Percentiles rank a stretch among this genome's conserved stretches.
Evolutionary conservation across 2,888 invertebrate genomes (phyloP).

Genomic region (Corythucha ciliata): DNA sequence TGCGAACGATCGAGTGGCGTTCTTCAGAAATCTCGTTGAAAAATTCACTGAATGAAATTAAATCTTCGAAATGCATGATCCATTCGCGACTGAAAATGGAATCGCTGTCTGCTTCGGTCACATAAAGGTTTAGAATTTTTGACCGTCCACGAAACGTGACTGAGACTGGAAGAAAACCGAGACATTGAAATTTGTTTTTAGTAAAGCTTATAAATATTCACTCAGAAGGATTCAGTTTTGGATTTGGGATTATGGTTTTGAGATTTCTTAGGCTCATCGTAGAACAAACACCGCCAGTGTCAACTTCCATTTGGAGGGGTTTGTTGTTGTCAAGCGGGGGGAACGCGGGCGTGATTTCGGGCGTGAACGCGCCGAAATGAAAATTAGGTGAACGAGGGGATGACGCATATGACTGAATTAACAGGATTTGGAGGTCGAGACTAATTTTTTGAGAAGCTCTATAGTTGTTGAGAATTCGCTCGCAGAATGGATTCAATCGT

Average conservation of each 20-base stretch:
- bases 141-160: not conserved
- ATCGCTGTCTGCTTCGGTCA: slow-evolving; percentile 1
- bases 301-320: slow-evolving; percentile 8
- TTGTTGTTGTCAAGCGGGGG: no score
- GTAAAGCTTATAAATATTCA: slow-evolving; percentile 8
- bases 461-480: no score
- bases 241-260: not conserved
- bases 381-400: no score
- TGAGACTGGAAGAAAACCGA: not conserved
- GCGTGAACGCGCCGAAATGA: no score
- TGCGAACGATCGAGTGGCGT: no score
- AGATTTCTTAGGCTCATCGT: not conserved
- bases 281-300: slow-evolving; percentile 7
- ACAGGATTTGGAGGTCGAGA: no score
- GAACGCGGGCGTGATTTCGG: no score
- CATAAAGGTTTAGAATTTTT: not conserved
- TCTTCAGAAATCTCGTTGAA: no score
- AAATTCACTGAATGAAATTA: slow-evolving; percentile 4
- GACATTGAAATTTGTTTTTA: slow-evolving; percentile 8
- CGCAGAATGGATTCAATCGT: no score
- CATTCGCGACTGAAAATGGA: slow-evolving; percentile 15
- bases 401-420: no score
- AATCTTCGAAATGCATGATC: slow-evolving; percentile 1
- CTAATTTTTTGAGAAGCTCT: no score
- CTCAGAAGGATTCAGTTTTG: not conserved